These are phyloP conservation scores for Nomada goodeniana DNA, from an alignment of 2,888 invertebrate genomes.

Conservation along the genomic window DNA sequence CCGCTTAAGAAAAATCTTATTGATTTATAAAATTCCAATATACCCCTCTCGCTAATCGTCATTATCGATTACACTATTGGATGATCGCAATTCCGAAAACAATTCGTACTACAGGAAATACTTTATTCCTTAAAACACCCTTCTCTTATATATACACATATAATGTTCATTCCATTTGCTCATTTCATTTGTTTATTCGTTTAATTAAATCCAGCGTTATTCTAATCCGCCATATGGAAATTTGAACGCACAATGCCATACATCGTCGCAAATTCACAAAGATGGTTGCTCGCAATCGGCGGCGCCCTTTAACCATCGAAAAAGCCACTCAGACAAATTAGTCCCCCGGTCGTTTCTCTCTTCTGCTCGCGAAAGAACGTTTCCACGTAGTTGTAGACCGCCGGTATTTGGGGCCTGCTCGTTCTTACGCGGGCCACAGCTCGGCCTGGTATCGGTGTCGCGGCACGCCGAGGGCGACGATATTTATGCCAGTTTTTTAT, in stretches of 20 bases:
- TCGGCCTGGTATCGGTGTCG: slow-evolving; percentile 53
- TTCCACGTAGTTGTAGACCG: slow-evolving; percentile 56
- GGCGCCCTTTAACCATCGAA: slow-evolving; percentile 71
- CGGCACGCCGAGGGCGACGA: slow-evolving; percentile 70
- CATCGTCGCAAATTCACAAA: slow-evolving; percentile 19
- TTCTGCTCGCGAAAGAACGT: slow-evolving; percentile 51
- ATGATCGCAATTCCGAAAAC: too few species aligned
- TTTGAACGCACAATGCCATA: not conserved
- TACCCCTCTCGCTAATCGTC: too few species aligned
- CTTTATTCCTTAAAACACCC: too few species aligned
- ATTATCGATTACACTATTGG: too few species aligned
- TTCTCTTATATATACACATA: not conserved
- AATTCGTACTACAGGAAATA: too few species aligned
- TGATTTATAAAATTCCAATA: too few species aligned
- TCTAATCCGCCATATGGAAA: not conserved
- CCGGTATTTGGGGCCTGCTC: slow-evolving; percentile 61
- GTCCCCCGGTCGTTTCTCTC: slow-evolving; percentile 65
- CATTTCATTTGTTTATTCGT: too few species aligned
- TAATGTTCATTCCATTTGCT: too few species aligned
- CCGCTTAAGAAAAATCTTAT: too few species aligned
- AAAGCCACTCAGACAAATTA: slow-evolving; percentile 84
- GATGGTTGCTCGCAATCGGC: slow-evolving; percentile 49
- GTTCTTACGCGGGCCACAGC: slow-evolving; percentile 72
- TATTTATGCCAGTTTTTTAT: slow-evolving; percentile 84
- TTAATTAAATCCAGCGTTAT: too few species aligned